Evolutionary conservation across 2,888 invertebrate genomes (phyloP), one percentile per base, ranked within the genome.

Genomic region (Lepidochitona cinerea): DNA sequence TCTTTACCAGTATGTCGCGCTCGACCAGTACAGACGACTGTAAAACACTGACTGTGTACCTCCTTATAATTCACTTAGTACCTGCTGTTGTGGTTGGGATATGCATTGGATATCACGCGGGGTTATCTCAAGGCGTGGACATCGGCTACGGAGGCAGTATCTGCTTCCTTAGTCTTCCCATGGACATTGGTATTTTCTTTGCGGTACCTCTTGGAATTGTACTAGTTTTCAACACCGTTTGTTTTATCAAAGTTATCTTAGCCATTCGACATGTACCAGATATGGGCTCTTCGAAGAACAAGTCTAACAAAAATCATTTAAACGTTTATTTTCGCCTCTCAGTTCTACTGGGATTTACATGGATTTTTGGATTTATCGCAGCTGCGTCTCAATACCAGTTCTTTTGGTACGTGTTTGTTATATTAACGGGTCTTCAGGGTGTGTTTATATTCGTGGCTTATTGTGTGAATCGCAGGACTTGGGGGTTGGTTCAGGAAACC

Each of bases 331-430:
- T 68, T 3, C 65, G 66, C 32, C 53, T 72, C 26, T 52, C 72
- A 18, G 23, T 72, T 2, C 36, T 72, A 41, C 41, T 72, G 68
- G 72, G 72, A 7, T 35, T 72, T 23, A 68, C 68, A 1, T 72
- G 72, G 72, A 72, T 72, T 12, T 36, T 72, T 2, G 72, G 53
- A 23, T 68, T 72, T 33, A 33, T 72, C 14, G 68, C 68, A 9
- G 54, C 54, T 2, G 26, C 67, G 4, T 14, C 54, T 5, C 67
- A 68, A 37, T 54, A 36, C 35, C 37, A 41, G 12, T 37, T 37
- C 14, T 67, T 72, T 1, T 72, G 72, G 72, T 72, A 72, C 37
- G 37, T 72, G 9, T 72, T 72, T 36, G 59, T 72, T 23, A 52
- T 72, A 9, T 32, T 72, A 2, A 72, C 68, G 32, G 53, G 68